Percentiles rank a stretch among this genome's conserved stretches.
Conservation (phyloP, 2,888 invertebrate species). For the Tridacna gigas region DNA sequence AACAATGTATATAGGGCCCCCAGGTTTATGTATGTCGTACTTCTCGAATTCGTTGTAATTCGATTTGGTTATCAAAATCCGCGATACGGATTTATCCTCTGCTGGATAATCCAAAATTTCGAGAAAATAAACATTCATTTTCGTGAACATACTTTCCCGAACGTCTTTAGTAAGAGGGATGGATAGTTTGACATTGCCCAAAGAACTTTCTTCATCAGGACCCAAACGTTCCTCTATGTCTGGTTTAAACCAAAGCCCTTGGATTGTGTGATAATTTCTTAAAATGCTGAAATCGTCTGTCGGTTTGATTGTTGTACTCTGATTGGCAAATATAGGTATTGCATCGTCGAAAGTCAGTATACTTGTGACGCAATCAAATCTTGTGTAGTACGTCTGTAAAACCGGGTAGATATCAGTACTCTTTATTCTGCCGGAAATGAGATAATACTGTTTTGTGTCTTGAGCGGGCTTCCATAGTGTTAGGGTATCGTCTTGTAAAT, state of each 20-base stretch:
- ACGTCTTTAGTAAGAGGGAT: conserved; percentile 61
- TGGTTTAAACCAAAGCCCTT: conserved; percentile 71
- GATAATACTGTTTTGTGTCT: conserved; percentile 63
- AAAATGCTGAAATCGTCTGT: conserved; percentile 70
- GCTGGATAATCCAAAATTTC: conserved; percentile 71
- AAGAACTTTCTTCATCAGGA: conserved; percentile 61
- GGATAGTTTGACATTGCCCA: conserved; percentile 69
- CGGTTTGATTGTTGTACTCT: conserved; percentile 67
- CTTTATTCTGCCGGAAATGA: conserved; percentile 62
- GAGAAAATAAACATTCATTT: conserved; percentile 69
- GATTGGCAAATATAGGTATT: conserved; percentile 68
- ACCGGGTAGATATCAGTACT: conserved; percentile 57
- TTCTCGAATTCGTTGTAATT: conserved; percentile 64
- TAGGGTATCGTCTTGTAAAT: conserved; percentile 68
- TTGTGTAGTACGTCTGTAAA: conserved; percentile 69
- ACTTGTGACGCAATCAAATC: conserved; percentile 72
- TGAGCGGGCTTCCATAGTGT: conserved; percentile 69
- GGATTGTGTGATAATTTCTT: conserved; percentile 69
- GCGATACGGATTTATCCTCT: conserved; percentile 71
- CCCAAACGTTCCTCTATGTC: conserved; percentile 66
- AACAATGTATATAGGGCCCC: conserved; percentile 66
- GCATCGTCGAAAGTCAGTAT: conserved; percentile 70
- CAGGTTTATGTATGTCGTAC: conserved; percentile 67
- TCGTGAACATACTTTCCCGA: conserved; percentile 65
- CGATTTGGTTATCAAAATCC: conserved; percentile 66